phyloP scores from a whole-genome alignment of 2,113 vertebrate genomes.

The Gadus chalcogrammus region DNA sequence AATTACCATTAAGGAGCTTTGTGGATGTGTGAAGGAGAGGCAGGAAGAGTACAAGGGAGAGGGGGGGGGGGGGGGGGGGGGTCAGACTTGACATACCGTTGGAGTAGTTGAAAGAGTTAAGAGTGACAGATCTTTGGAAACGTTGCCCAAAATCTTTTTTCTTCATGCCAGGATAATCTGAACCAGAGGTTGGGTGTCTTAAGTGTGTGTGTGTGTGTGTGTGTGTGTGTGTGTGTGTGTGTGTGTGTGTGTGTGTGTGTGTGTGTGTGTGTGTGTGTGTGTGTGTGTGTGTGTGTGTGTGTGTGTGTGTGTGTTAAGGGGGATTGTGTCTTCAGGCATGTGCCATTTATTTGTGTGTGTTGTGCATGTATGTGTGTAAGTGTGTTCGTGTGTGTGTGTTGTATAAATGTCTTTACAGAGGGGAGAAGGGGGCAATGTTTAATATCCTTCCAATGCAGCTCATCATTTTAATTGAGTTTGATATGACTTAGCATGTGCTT shows the following conservation, averaged over 20 bases:
- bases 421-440: too few species aligned
- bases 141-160: conserved; percentile 53
- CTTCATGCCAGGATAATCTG: conserved; percentile 62
- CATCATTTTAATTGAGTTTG: too few species aligned
- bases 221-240: conserved; percentile 13
- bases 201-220: conserved; percentile 14
- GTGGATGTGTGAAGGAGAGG: conserved; percentile 65
- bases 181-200: conserved; percentile 54
- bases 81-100: conserved; percentile 47
- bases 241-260: conserved; percentile 13
- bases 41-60: conserved; percentile 35
- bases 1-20: conserved; percentile 66
- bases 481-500: too few species aligned
- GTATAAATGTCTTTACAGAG: too few species aligned
- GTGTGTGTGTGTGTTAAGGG: conserved; percentile 1
- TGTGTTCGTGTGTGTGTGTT: conserved; percentile 5
- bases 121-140: conserved; percentile 70
- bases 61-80: not conserved
- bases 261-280: conserved; percentile 5
- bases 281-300: conserved; percentile 19
- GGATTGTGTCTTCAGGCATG: conserved; percentile 6
- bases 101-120: conserved; percentile 54
- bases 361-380: conserved; percentile 1
- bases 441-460: too few species aligned
- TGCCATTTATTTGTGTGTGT: conserved; percentile 4